Percentiles rank a stretch among this genome's conserved stretches.
phyloP scores from a whole-genome alignment of 2,113 vertebrate species.

The Rhagologus leucostigma region DNA sequence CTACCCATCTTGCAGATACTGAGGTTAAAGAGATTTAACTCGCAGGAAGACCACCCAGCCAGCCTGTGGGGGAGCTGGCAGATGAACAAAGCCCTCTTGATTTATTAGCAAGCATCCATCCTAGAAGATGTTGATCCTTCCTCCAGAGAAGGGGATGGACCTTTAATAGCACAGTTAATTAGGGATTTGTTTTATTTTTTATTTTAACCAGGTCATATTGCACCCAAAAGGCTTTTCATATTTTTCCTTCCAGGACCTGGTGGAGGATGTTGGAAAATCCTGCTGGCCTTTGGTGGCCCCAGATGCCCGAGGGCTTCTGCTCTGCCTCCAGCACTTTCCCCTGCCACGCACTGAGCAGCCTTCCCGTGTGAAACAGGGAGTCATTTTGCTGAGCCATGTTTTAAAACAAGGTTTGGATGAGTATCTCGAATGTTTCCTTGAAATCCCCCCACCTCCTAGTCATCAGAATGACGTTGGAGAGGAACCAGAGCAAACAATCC shows the following conservation, averaged over 20 bases:
- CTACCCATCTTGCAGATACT: neutral
- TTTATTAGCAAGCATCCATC: slow-evolving; percentile 30
- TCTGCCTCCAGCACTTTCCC: neutral
- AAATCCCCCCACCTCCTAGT: neutral
- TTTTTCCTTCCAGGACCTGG: neutral
- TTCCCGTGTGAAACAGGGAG: neutral
- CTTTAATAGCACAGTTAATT: neutral
- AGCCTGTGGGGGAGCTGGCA: slow-evolving; percentile 37
- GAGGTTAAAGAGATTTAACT: neutral
- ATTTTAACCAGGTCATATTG: neutral
- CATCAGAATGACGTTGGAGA: neutral
- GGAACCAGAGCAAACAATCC: slow-evolving; percentile 12
- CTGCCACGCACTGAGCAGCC: accelerated
- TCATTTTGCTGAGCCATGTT: neutral
- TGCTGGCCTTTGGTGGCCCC: neutral
- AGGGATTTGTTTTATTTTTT: neutral
- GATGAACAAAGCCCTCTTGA: slow-evolving; percentile 35
- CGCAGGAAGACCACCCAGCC: slow-evolving; percentile 1
- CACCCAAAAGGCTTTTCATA: neutral
- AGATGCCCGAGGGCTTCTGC: neutral
- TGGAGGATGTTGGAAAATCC: neutral
- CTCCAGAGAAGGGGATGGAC: neutral
- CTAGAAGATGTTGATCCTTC: neutral
- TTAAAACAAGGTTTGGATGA: neutral
- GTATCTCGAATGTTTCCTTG: neutral